A percentile compares a stretch with the other conserved stretches of the same genome.
Evolutionary conservation across 2,797 vertebrate genomes (phyloP).

Genomic region (Sternotherus odoratus): DNA sequence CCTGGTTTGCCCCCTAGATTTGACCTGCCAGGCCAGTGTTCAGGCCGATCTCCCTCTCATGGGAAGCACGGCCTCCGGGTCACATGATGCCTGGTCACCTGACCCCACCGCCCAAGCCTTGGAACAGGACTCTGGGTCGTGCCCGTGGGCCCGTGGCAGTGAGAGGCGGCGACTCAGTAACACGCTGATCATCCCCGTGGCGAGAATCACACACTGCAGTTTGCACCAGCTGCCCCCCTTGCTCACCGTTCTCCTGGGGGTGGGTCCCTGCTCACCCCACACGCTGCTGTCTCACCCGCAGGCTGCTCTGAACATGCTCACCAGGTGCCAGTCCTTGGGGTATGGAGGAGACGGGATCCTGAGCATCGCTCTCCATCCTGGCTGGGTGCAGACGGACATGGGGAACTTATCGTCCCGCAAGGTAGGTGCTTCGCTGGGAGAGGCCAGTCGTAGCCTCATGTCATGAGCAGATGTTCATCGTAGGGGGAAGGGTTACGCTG

Average conservation of each 20-base stretch:
- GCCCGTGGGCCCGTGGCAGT: not conserved
- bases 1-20: not conserved
- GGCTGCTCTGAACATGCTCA: slow-evolving; percentile 32
- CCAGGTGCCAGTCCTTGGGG: not conserved
- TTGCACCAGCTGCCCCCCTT: not conserved
- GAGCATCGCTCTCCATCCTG: slow-evolving; percentile 11
- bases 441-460: not conserved
- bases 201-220: not conserved
- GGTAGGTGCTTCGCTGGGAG: not conserved
- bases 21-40: not conserved
- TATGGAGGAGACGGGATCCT: slow-evolving; percentile 33
- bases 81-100: not conserved
- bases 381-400: slow-evolving; percentile 32
- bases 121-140: not conserved
- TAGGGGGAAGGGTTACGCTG: not conserved
- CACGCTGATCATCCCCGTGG: not conserved
- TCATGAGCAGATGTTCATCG: not conserved
- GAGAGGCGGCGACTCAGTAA: too few relatives aligned
- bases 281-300: not conserved
- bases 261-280: not conserved
- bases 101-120: not conserved
- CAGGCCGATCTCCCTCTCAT: not conserved
- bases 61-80: too few relatives aligned
- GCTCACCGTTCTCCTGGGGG: not conserved
- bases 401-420: not conserved